Evolutionary conservation across 2,113 vertebrate species (phyloP), one percentile per base, ranked within the genome.

Genomic region (Tursiops truncatus): DNA sequence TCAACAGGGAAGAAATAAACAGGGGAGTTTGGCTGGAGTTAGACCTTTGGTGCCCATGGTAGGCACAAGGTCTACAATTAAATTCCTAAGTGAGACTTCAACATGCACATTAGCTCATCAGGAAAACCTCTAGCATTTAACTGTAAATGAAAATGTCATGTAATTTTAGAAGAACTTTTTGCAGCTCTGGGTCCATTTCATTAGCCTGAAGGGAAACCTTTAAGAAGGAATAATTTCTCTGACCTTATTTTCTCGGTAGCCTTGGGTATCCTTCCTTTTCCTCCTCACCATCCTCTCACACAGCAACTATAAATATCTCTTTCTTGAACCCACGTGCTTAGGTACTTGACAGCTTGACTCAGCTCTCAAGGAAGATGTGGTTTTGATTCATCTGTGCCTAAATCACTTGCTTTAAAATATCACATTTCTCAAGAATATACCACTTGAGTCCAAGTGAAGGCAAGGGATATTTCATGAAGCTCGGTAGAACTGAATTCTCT

Each of bases 391-490:
- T 20, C 13, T 83, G 17, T 58, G 26, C 31, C 56, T 74, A 91
- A 65, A 89, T 82, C 65, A 77, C 53, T 92, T 95, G 56, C 63
- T 96, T 93, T 81, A 96, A 82, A 93, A 95, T 60, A 86, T 50
- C 73, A 44, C 5, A 0, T 26, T 91, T 77, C 38, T 93, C 41
- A 91, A 89, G 85, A 91, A n/a, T 70, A 77, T 20, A 28, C 21
- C 74, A n/a, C 58, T 80, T 58, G 26, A 60, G 21, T 86, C 26
- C n/a, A 85, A 76, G 44, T 47, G 62, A 91, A 91, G 44, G 31
- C 71, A 63, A 67, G 26, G 68, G 77, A 80, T 18, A 44, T 65
- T 65, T 62, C 38, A 93, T 33, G 33, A 7, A 44, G 50, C 73
- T 94, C 36, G 4, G 76, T 68, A 53, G 65, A 96, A 91, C 41